Evolutionary conservation across 2,888 invertebrate genomes (phyloP).

Genomic region (Bembecia ichneumoniformis): DNA sequence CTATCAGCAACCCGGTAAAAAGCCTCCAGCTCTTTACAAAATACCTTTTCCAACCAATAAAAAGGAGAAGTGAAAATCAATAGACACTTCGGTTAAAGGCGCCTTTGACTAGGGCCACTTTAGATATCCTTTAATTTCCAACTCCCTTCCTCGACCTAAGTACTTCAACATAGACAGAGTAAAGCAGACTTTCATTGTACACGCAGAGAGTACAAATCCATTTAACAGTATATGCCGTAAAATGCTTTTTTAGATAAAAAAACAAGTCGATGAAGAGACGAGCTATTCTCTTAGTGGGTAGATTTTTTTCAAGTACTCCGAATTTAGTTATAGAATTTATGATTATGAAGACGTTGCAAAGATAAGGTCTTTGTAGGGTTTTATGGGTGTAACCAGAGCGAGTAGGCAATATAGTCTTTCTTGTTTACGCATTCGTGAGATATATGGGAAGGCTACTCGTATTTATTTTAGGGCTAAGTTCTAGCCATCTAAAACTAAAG

Average conservation of each 20-base stretch:
- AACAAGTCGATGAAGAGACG: neutral
- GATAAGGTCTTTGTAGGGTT: neutral
- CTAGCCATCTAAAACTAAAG: too few relatives aligned
- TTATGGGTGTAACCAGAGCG: too few relatives aligned
- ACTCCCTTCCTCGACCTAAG: neutral
- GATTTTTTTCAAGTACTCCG: neutral
- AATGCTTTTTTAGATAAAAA: too few relatives aligned
- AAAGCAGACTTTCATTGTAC: too few relatives aligned
- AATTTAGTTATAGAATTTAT: neutral
- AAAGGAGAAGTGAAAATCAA: conserved; percentile 26
- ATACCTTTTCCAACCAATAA: neutral
- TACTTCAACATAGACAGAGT: neutral
- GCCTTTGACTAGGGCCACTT: conserved; percentile 19
- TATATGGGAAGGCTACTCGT: too few relatives aligned
- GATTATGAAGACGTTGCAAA: neutral
- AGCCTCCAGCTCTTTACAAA: neutral
- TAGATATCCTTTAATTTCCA: conserved; percentile 17
- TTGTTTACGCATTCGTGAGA: too few relatives aligned
- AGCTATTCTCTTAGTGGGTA: neutral
- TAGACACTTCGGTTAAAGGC: conserved; percentile 21
- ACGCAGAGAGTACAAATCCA: too few relatives aligned
- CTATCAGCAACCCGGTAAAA: neutral
- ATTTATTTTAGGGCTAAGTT: too few relatives aligned
- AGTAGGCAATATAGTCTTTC: too few relatives aligned
- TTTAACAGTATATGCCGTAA: too few relatives aligned